Base-by-base conservation (phyloP, 2,888 invertebrate species). In the Trilocha varians region DNA sequence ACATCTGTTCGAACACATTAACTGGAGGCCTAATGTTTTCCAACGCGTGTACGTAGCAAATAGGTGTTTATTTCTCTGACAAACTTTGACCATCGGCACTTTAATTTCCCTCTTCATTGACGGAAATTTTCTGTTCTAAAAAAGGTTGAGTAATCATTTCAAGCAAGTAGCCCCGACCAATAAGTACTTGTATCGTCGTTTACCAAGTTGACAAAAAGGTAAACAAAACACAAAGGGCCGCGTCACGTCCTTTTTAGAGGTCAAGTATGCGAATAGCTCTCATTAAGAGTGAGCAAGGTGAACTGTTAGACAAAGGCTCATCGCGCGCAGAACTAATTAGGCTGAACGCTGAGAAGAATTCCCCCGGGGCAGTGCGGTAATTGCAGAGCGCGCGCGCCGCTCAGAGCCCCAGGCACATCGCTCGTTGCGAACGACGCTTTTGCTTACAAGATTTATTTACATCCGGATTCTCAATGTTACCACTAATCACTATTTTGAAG, bases 251-350 rank as follows among this genome's bases (percentile, higher is more conserved):
- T 76, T 63, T 58, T 45, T 52, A 67, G 67, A 78, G 79, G 76
- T 73, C 72, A 65, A 50, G 52, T 51, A 46, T 53, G 54, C 59
- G 52, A 55, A 48, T 53, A 54, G 53, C 52, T 57, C 51, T 66
- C 62, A 65, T 73, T 73, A 75, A 77, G 73, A 73, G 58, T 55
- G 50, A 55, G 65, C 80, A 80, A 80, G 80, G 80, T 78, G 78
- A 79, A 66, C 67, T 72, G 75, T 77, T 78, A 78, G 78, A 83
- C 82, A 80, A 83, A 83, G 78, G 70, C 78, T 71, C 80, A 76
- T 78, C 79, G 68, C 62, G 65, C 60, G 65, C 61, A 69, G 67
- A 62, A 63, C 67, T 78, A 80, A 82, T 83, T 80, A 79, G 76
- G 67, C 62, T 62, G 63, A 60, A 59, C 72, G 65, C 57, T 60